These are phyloP conservation scores for Aphelinus atriplicis DNA, from an alignment of 1,140 invertebrate genomes.

Conservation along the genomic window DNA sequence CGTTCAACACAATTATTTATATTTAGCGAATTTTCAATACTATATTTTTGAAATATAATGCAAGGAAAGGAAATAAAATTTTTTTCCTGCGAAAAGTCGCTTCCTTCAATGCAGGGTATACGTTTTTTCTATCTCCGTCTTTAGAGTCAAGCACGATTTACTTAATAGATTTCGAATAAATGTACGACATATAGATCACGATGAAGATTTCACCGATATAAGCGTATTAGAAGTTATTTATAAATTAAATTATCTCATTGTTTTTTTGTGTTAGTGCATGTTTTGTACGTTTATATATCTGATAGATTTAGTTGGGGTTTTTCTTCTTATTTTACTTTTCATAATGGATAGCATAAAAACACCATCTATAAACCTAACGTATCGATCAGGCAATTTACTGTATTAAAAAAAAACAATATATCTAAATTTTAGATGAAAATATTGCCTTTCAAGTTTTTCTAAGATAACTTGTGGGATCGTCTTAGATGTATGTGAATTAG, in stretches of 20 bases:
- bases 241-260: background rate
- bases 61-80: background rate
- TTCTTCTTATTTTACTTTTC: background rate
- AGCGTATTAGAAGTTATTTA: background rate
- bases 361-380: too few relatives aligned
- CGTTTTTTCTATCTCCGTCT: slow-evolving; percentile 5
- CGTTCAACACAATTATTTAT: slow-evolving; percentile 27
- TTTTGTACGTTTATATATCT: slow-evolving; percentile 23
- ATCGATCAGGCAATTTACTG: too few relatives aligned
- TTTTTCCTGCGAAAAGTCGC: slow-evolving; percentile 30
- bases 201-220: background rate
- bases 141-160: slow-evolving; percentile 20
- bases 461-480: slow-evolving; percentile 12
- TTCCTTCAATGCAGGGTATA: slow-evolving; percentile 33
- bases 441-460: slow-evolving; percentile 5
- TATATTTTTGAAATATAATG: background rate
- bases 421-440: too few relatives aligned
- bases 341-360: background rate
- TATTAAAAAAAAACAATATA: too few relatives aligned
- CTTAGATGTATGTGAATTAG: slow-evolving; percentile 3
- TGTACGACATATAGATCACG: background rate
- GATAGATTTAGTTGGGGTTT: background rate
- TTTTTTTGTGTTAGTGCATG: slow-evolving; percentile 15
- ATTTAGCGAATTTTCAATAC: slow-evolving; percentile 19
- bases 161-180: background rate